Evolutionary conservation across 2,797 vertebrate genomes (phyloP).

Genomic region (Harpagifer antarcticus): DNA sequence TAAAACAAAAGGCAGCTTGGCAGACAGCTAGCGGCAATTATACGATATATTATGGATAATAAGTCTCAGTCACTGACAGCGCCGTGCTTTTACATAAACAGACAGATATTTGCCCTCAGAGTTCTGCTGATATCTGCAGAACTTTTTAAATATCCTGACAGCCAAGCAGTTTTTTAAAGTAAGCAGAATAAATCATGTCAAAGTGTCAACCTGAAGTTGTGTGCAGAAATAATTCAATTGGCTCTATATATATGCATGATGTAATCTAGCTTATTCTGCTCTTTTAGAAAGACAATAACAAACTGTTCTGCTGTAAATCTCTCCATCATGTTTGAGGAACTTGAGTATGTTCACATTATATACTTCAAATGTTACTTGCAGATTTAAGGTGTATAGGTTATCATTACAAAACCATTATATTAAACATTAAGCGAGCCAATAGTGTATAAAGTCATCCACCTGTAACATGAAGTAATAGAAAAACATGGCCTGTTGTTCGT

Average conservation of each 20-base stretch:
- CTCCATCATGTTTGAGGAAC: too few relatives aligned
- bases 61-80: slow-evolving; percentile 12
- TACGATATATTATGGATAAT: slow-evolving; percentile 4
- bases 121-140: slow-evolving; percentile 4
- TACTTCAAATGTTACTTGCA: too few relatives aligned
- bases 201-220: neutral
- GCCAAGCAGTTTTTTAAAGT: neutral
- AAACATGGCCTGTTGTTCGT: neutral
- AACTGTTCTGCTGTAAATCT: neutral
- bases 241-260: too few relatives aligned
- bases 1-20: neutral
- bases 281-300: neutral
- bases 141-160: neutral
- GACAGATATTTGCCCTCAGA: neutral
- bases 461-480: neutral
- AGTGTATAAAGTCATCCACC: too few relatives aligned
- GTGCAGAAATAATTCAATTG: neutral
- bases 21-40: slow-evolving; percentile 21
- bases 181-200: neutral
- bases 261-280: neutral
- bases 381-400: too few relatives aligned
- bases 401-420: too few relatives aligned
- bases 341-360: too few relatives aligned
- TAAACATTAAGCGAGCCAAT: too few relatives aligned
- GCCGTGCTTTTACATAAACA: neutral